Evolutionary conservation across 2,797 vertebrate species (phyloP).

Genomic region (Coregonus sp.): DNA sequence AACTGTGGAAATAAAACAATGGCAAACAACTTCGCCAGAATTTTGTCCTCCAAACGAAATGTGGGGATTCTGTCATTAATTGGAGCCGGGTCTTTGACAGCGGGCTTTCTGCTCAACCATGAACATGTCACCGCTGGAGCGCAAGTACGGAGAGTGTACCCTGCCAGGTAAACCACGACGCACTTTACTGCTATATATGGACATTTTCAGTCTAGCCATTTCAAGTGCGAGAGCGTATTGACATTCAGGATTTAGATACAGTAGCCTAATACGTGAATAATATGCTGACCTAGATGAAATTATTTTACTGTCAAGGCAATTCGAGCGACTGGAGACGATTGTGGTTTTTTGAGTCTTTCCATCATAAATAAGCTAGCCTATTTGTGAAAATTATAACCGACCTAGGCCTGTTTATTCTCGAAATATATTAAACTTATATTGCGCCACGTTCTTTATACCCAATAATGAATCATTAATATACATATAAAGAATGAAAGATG

Average conservation of each 20-base stretch:
- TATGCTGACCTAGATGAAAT: neutral
- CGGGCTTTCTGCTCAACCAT: constrained; percentile 82
- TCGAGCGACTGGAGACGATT: neutral
- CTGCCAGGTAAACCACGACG: constrained; percentile 81
- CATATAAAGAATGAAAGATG: neutral
- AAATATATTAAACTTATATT: neutral
- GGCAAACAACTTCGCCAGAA: constrained; percentile 87
- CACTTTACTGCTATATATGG: neutral
- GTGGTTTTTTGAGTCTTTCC: neutral
- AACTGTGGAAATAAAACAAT: constrained; percentile 56
- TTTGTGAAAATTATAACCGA: neutral
- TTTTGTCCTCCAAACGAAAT: constrained; percentile 78
- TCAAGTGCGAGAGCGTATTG: neutral
- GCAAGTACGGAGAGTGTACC: constrained; percentile 83
- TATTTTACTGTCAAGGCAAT: neutral
- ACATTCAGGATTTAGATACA: neutral
- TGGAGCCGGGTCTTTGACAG: constrained; percentile 85
- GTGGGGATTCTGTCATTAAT: constrained; percentile 82
- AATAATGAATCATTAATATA: neutral
- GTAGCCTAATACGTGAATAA: neutral
- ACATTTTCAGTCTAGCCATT: neutral
- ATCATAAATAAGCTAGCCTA: neutral
- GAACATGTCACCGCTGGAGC: constrained; percentile 79
- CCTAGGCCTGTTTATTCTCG: neutral
- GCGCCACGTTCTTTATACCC: neutral